Conservation (phyloP, 2,888 invertebrate species). For the Nebria brevicollis region DNA sequence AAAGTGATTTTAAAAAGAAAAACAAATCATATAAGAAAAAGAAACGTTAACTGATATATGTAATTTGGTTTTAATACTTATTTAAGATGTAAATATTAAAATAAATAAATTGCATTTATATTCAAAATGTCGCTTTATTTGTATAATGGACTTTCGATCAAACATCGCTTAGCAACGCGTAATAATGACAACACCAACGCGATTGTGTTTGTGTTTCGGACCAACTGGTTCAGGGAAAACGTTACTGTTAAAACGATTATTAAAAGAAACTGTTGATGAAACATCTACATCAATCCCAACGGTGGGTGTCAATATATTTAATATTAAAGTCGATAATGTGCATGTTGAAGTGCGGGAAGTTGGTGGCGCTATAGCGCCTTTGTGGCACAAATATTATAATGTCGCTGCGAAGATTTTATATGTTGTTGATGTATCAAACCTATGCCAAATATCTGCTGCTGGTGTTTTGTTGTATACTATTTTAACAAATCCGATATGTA, state of each 20-base stretch:
- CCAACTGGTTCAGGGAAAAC: slow-evolving; percentile 86
- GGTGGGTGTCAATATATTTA: slow-evolving; percentile 81
- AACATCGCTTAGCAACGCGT: neutral
- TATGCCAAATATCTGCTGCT: slow-evolving; percentile 87
- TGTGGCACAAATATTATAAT: slow-evolving; percentile 82
- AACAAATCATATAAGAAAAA: slow-evolving; percentile 9
- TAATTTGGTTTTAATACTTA: neutral
- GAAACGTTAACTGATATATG: slow-evolving; percentile 5
- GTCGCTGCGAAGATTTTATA: slow-evolving; percentile 77
- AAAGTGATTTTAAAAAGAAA: neutral
- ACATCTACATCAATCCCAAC: slow-evolving; percentile 84
- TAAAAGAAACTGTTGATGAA: slow-evolving; percentile 76
- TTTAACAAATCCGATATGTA: slow-evolving; percentile 76
- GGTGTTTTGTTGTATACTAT: slow-evolving; percentile 83
- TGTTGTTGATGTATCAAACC: slow-evolving; percentile 84
- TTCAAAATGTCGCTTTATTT: neutral
- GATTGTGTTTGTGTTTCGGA: slow-evolving; percentile 74
- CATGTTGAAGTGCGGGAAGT: slow-evolving; percentile 71
- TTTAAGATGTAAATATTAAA: neutral
- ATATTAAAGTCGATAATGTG: slow-evolving; percentile 63
- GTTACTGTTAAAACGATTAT: slow-evolving; percentile 77
- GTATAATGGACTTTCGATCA: neutral
- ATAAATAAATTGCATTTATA: neutral
- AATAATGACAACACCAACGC: slow-evolving; percentile 29
- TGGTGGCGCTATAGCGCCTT: slow-evolving; percentile 83